phyloP scores from a whole-genome alignment of 2,797 vertebrate genomes.

The Scyliorhinus canicula region DNA sequence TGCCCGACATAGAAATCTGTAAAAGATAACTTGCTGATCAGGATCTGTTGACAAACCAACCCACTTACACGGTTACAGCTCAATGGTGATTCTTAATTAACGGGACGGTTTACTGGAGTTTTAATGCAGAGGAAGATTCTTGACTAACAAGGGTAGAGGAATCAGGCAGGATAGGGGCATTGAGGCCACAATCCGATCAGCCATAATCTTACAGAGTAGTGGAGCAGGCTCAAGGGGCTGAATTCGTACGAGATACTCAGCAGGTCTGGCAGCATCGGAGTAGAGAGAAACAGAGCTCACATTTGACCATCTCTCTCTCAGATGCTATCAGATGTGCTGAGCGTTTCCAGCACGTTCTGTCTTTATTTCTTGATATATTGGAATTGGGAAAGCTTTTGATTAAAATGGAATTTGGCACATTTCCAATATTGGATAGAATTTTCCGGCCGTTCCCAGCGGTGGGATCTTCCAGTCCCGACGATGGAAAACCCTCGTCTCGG shows the following conservation, averaged over 20 bases:
- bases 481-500: no score
- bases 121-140: no score
- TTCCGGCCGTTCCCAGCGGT: no score
- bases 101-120: background rate
- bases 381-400: background rate
- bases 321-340: background rate
- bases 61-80: background rate
- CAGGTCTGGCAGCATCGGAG: no score
- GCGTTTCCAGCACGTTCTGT: background rate
- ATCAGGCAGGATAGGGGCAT: no score
- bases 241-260: no score
- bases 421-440: background rate
- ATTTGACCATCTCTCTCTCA: background rate
- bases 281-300: no score
- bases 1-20: constrained; percentile 60
- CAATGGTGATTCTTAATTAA: background rate
- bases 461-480: no score
- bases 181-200: no score
- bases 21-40: constrained; percentile 41
- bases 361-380: background rate
- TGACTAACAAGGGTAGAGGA: no score
- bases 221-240: no score
- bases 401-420: background rate
- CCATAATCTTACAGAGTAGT: no score
- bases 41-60: background rate